Evolutionary conservation across 2,113 vertebrate genomes (phyloP).

Genomic region (Platysteira castanea): DNA sequence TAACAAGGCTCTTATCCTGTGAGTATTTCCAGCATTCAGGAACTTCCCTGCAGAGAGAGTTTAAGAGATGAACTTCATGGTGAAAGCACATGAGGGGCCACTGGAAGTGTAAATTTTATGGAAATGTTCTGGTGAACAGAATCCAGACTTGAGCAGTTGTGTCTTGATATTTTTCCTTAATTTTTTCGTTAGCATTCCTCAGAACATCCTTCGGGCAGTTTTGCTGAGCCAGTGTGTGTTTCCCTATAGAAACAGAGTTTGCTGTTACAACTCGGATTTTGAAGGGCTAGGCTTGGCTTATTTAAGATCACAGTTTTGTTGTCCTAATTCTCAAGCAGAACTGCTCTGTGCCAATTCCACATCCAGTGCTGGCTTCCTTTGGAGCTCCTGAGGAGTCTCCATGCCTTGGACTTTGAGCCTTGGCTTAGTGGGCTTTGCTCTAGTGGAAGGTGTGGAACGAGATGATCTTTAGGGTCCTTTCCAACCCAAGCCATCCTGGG

Average conservation of each 20-base stretch:
- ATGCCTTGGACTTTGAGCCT: not conserved
- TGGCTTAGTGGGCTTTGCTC: not conserved
- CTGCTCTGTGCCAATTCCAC: not conserved
- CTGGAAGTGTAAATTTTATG: not conserved
- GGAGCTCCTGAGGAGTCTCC: not conserved
- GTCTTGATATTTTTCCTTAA: not conserved
- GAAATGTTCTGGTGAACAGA: not conserved
- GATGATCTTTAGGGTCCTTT: not conserved
- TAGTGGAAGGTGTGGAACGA: not conserved
- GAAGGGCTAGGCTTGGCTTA: not conserved
- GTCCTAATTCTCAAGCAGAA: not conserved
- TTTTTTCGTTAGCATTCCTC: not conserved
- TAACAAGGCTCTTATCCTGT: not conserved
- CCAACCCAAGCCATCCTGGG: too few species aligned
- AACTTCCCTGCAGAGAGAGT: not conserved
- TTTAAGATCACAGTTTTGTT: not conserved
- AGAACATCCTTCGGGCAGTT: not conserved
- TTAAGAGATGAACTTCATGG: not conserved
- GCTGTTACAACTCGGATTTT: not conserved
- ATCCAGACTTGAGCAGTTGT: not conserved
- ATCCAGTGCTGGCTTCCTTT: not conserved
- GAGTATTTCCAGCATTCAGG: not conserved
- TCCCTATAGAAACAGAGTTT: not conserved
- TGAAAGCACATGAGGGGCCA: accelerated
- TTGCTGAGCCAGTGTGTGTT: not conserved